These are phyloP conservation scores for Chrosomus eos DNA, from an alignment of 2,797 vertebrate genomes.

Conservation along the genomic window DNA sequence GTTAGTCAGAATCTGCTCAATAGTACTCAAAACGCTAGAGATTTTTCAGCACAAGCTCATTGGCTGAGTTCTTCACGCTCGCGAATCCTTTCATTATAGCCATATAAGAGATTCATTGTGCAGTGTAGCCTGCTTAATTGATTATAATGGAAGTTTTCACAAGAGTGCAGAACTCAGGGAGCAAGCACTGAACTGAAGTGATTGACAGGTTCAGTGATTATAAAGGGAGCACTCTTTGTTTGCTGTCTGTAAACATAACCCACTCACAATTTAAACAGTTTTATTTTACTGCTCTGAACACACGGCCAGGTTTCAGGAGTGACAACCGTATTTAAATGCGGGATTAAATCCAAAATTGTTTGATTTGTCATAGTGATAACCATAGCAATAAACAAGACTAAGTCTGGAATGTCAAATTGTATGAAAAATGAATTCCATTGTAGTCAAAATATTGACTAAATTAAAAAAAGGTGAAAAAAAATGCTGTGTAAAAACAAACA, in stretches of 20 bases:
- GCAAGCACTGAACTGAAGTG: not conserved
- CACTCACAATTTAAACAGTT: not conserved
- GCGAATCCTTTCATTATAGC: not conserved
- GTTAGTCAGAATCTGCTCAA: not conserved
- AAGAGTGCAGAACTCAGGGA: not conserved
- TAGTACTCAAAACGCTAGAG: not conserved
- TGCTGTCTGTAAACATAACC: not conserved
- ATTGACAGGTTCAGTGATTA: not conserved
- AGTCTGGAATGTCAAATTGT: not conserved
- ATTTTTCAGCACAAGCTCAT: not conserved
- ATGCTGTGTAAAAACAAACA: too few species aligned
- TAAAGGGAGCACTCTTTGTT: not conserved
- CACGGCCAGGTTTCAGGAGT: not conserved
- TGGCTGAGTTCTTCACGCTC: not conserved
- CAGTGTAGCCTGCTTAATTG: not conserved
- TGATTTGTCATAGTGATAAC: not conserved
- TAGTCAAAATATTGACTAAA: not conserved
- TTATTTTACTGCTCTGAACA: not conserved
- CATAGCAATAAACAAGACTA: not conserved
- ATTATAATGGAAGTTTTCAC: not conserved
- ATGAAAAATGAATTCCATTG: not conserved
- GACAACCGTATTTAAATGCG: not conserved
- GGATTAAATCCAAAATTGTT: not conserved
- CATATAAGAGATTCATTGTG: not conserved
- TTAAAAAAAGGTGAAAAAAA: not conserved